phyloP scores from a whole-genome alignment of 1,140 invertebrate genomes.

The Nylanderia fulva region DNA sequence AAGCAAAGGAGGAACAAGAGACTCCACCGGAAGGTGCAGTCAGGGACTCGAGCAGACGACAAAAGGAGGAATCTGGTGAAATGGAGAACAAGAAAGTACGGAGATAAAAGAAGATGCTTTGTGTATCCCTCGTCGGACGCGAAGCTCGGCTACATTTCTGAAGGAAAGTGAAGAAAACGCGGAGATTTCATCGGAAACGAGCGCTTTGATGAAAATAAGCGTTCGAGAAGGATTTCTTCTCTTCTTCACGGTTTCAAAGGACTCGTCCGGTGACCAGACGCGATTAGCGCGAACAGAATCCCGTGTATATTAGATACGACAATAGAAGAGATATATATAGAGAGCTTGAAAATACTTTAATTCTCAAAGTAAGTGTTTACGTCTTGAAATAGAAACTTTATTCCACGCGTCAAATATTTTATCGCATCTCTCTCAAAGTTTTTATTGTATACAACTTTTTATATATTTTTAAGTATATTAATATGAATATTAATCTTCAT shows the following conservation, averaged over 20 bases:
- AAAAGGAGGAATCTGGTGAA: slow-evolving; percentile 6
- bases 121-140: not conserved
- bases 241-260: not conserved
- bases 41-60: not conserved
- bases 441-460: too few species aligned
- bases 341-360: not conserved
- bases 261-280: not conserved
- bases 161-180: not conserved
- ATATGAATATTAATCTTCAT: not conserved
- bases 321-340: not conserved
- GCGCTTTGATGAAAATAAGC: slow-evolving; percentile 22
- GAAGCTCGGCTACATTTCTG: slow-evolving; percentile 15
- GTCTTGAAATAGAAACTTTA: not conserved
- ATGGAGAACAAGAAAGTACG: not conserved
- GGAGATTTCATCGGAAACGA: slow-evolving; percentile 27
- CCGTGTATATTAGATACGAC: not conserved
- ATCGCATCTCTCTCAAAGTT: not conserved
- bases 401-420: not conserved
- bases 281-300: slow-evolving; percentile 5
- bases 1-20: not conserved
- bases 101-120: slow-evolving; percentile 22
- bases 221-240: slow-evolving; percentile 24
- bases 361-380: not conserved
- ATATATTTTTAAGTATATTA: too few species aligned
- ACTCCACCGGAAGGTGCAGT: too few species aligned